Conservation (phyloP, 2,888 invertebrate species). For the Brassicogethes aeneus region DNA sequence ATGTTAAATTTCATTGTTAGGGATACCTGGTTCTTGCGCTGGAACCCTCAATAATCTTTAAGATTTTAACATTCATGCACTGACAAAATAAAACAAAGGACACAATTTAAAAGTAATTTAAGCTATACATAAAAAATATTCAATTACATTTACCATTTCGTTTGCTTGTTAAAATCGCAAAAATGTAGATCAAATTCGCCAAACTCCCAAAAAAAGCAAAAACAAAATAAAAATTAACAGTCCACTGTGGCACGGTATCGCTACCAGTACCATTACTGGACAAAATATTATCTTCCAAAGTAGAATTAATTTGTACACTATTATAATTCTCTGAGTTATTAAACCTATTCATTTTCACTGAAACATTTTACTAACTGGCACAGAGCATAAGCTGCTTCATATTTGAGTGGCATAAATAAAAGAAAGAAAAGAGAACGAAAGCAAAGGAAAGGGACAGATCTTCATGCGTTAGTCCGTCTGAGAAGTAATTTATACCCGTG, state of each 20-base stretch:
- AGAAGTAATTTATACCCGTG: not conserved
- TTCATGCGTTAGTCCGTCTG: not conserved
- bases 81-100: too few relatives aligned
- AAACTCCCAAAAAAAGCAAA: constrained; percentile 23
- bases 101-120: too few relatives aligned
- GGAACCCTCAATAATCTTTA: too few relatives aligned
- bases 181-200: constrained; percentile 23
- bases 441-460: not conserved
- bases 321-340: too few relatives aligned
- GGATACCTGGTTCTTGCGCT: too few relatives aligned
- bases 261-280: too few relatives aligned
- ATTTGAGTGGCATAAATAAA: not conserved
- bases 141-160: constrained; percentile 41
- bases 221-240: constrained; percentile 24
- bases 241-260: constrained; percentile 17
- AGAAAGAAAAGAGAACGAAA: not conserved
- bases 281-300: not conserved
- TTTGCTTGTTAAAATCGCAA: constrained; percentile 41
- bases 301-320: not conserved
- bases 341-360: too few relatives aligned
- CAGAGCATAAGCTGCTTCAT: not conserved
- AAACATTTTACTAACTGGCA: not conserved
- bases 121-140: too few relatives aligned
- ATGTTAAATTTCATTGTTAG: too few relatives aligned
- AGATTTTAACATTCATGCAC: too few relatives aligned